A percentile compares a stretch with the other conserved stretches of the same genome.
These are phyloP conservation scores for Venusia cambrica DNA, from an alignment of 2,888 invertebrate species.

Conservation along the genomic window DNA sequence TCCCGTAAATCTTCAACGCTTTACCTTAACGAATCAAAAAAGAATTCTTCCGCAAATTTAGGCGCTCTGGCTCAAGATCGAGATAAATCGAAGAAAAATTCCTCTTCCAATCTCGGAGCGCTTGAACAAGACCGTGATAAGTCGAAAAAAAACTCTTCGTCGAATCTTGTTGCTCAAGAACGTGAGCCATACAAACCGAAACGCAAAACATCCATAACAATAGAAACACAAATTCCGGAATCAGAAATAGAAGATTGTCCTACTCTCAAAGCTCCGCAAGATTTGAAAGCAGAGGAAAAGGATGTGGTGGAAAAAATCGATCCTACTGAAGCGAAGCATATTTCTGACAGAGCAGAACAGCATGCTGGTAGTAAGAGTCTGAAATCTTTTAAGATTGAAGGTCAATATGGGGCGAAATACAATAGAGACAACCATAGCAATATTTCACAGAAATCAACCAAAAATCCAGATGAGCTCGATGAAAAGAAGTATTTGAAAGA, in stretches of 20 bases:
- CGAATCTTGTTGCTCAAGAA: slow-evolving; percentile 62
- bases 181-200: slow-evolving; percentile 61
- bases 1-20: slow-evolving; percentile 71
- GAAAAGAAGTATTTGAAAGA: slow-evolving; percentile 70
- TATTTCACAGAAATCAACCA: slow-evolving; percentile 62
- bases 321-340: slow-evolving; percentile 60
- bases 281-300: slow-evolving; percentile 76
- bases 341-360: slow-evolving; percentile 62
- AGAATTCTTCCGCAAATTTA: slow-evolving; percentile 65
- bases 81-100: slow-evolving; percentile 53
- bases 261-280: slow-evolving; percentile 73
- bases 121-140: slow-evolving; percentile 61
- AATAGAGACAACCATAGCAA: slow-evolving; percentile 66
- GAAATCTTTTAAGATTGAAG: slow-evolving; percentile 68
- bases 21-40: slow-evolving; percentile 74
- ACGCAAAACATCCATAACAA: slow-evolving; percentile 62
- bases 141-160: slow-evolving; percentile 72
- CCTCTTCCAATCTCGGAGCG: slow-evolving; percentile 58
- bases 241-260: slow-evolving; percentile 77
- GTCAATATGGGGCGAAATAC: slow-evolving; percentile 64
- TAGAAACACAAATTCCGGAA: slow-evolving; percentile 66
- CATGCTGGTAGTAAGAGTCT: slow-evolving; percentile 60
- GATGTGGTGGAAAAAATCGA: slow-evolving; percentile 64
- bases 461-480: slow-evolving; percentile 61
- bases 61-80: slow-evolving; percentile 58